Conservation (phyloP, 2,888 invertebrate genomes). For the Apamea monoglypha region DNA sequence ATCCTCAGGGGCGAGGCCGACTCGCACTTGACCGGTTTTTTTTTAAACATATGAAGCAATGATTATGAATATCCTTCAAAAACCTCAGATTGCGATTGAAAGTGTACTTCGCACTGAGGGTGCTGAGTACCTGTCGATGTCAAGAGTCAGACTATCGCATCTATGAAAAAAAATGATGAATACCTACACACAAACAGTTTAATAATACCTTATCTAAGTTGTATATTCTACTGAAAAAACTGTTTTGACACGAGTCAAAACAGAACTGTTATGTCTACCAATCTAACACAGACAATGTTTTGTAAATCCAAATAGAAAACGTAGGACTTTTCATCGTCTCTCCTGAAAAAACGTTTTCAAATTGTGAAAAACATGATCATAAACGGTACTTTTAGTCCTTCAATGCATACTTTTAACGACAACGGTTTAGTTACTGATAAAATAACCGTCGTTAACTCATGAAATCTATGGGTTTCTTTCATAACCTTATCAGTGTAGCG, state of each 20-base stretch:
- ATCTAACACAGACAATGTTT: not conserved
- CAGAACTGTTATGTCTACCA: slow-evolving; percentile 35
- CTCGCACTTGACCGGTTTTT: too few relatives aligned
- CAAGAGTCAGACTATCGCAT: not conserved
- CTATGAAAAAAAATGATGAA: not conserved
- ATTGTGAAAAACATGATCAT: not conserved
- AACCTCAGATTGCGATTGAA: too few relatives aligned
- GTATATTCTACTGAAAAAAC: not conserved
- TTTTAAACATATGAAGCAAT: too few relatives aligned
- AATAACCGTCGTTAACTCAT: not conserved
- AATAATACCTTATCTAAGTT: not conserved
- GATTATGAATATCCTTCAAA: too few relatives aligned
- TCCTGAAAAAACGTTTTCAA: not conserved
- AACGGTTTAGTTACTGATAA: not conserved
- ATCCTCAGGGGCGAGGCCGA: too few relatives aligned
- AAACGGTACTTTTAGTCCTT: not conserved
- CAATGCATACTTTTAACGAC: not conserved
- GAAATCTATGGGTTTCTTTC: slow-evolving; percentile 23
- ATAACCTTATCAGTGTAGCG: slow-evolving; percentile 24
- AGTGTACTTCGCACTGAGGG: too few relatives aligned
- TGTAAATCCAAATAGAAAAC: not conserved
- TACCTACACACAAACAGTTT: slow-evolving; percentile 10
- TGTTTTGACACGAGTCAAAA: slow-evolving; percentile 34
- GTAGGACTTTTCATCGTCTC: too few relatives aligned
- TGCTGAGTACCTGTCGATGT: not conserved